A percentile compares a stretch with the other conserved stretches of the same genome.
Evolutionary conservation across 2,888 invertebrate genomes (phyloP).

Genomic region (Tachina lurida): DNA sequence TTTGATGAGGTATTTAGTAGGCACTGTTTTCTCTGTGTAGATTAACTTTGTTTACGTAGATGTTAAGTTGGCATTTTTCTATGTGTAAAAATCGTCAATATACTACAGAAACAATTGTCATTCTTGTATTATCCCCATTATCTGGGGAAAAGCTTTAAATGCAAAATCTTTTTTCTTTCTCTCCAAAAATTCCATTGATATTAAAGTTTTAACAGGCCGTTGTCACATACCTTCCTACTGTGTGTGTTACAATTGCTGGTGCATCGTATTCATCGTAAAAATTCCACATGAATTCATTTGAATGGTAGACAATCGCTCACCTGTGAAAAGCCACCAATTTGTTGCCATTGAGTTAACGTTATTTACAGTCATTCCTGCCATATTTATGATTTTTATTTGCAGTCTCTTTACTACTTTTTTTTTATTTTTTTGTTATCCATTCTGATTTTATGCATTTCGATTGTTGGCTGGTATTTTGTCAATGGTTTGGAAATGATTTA

Average conservation of each 20-base stretch:
- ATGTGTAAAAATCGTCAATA: too few species aligned
- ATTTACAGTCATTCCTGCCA: conserved; percentile 14
- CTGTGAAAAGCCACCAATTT: conserved; percentile 75
- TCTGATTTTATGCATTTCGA: conserved; percentile 48
- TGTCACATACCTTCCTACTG: not conserved
- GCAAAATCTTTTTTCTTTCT: too few species aligned
- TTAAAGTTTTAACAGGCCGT: conserved; percentile 30
- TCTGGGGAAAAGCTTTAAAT: too few species aligned
- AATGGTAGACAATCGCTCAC: conserved; percentile 71
- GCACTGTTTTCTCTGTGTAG: too few species aligned
- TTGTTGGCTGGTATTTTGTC: conserved; percentile 62
- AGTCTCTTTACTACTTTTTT: conserved; percentile 6
- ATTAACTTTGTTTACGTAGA: too few species aligned
- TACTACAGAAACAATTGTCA: too few species aligned
- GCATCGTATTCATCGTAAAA: conserved; percentile 18
- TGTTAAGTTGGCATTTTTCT: too few species aligned
- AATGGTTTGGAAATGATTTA: conserved; percentile 74
- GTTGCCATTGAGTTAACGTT: conserved; percentile 68
- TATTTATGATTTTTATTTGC: conserved; percentile 23
- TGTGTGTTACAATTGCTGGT: conserved; percentile 15
- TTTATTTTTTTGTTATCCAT: not conserved
- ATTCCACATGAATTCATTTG: conserved; percentile 72
- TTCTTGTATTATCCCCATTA: too few species aligned
- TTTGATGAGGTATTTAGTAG: too few species aligned
- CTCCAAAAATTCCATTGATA: conserved; percentile 43